Evolutionary conservation across 2,113 vertebrate species (phyloP), one percentile per base, ranked within the genome.

Genomic region (Hipposideros armiger): DNA sequence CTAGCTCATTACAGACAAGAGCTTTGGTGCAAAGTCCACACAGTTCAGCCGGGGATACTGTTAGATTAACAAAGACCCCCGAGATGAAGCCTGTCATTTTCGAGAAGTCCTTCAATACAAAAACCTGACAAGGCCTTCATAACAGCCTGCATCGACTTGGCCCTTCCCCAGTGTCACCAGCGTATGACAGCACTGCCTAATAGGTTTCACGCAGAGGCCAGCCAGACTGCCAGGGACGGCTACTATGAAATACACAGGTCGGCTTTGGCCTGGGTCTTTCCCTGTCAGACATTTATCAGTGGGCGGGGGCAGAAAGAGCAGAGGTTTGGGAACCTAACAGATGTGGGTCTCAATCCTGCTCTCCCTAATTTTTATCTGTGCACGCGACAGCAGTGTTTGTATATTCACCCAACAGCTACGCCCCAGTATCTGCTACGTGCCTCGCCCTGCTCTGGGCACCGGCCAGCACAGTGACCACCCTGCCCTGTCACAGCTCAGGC

Each of bases 81-180:
- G 19, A 90, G 95, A 92, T 50, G 70, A 96, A 92, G 76, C 87
- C 92, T 90, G 87, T 76, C 92, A 47, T 87, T 93, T 91, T 62
- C 30, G 1, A 96, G 90, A 89, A 93, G 83, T 78, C 83, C 74
- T 83, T 97, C 76, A 85, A 74, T 69, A 83, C 30, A 50, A 20
- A 91, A 69, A 64, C 64, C 40, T 70, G 83, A 66, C 92, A 87
- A 77, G 77, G 84, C 45, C 87, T 92, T 90, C 92, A 40, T 13
- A 30, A 40, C 40, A 52, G 92, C 67, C 87, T 36, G 74, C 69
- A 0, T 28, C 83, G 36, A 5, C 11, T 5, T 0, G 28, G 90
- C 58, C 93, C 45, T 26, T n/a, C 24, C 64, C 56, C 62, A 10
- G 56, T 11, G 1, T 42, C 73, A 8, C 28, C 19, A 0, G 74